A percentile compares a stretch with the other conserved stretches of the same genome.
Conservation (phyloP, 2,113 vertebrate genomes). For the Phocoena phocoena region DNA sequence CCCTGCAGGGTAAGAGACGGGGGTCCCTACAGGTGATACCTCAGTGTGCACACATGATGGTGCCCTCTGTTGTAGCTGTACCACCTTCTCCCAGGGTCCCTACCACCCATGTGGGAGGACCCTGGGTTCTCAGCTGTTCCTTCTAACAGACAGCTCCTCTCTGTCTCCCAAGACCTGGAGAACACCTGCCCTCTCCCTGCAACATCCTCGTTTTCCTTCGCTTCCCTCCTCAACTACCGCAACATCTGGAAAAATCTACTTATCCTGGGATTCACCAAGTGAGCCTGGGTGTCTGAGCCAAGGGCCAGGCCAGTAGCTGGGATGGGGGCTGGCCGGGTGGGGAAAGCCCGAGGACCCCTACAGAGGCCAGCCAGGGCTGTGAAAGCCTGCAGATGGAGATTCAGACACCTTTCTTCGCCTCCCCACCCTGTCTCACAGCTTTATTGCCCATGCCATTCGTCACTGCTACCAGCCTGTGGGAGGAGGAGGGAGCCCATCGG, state of each 20-base stretch:
- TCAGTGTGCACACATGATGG: background rate
- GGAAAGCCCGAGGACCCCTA: background rate
- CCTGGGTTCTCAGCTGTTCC: background rate
- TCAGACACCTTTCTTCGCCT: background rate
- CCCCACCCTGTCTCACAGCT: constrained; percentile 78
- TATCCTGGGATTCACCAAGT: constrained; percentile 94
- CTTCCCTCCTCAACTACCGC: constrained; percentile 89
- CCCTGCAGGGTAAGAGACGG: constrained; percentile 80
- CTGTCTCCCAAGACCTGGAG: constrained; percentile 86
- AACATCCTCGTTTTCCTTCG: constrained; percentile 85
- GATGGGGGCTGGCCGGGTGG: constrained; percentile 12
- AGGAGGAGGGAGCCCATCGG: constrained; percentile 89
- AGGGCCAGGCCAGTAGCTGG: constrained; percentile 50
- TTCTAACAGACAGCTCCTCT: constrained; percentile 41
- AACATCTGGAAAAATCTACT: constrained; percentile 95
- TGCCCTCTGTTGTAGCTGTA: background rate
- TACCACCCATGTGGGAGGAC: background rate
- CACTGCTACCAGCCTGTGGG: constrained; percentile 88
- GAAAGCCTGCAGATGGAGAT: background rate
- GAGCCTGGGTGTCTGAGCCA: constrained; percentile 77
- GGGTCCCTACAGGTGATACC: background rate
- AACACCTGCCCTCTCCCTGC: constrained; percentile 80
- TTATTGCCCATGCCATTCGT: constrained; percentile 92
- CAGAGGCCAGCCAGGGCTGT: background rate
- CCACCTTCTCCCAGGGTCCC: background rate